phyloP scores from a whole-genome alignment of 1,140 invertebrate species.

The Aplysia californica region DNA sequence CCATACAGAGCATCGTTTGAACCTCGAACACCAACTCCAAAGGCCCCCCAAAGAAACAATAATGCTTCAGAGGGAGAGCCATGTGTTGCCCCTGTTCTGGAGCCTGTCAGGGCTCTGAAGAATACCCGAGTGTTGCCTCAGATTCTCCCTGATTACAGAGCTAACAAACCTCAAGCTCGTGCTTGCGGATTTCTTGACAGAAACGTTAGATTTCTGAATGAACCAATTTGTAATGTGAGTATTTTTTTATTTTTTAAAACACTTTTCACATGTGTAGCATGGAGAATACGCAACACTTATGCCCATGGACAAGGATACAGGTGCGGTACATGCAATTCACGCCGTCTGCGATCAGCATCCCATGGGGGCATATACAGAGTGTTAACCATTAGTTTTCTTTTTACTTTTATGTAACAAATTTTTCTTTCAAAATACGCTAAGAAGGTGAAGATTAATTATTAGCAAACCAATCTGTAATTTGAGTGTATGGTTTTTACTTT shows the following conservation, averaged over 20 bases:
- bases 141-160: constrained; percentile 49
- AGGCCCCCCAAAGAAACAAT: constrained; percentile 11
- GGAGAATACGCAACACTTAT: too few species aligned
- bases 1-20: constrained; percentile 37
- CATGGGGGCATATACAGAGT: too few species aligned
- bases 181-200: constrained; percentile 56
- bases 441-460: too few species aligned
- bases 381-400: too few species aligned
- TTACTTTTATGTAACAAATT: too few species aligned
- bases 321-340: too few species aligned
- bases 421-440: too few species aligned
- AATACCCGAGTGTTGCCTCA: constrained; percentile 48
- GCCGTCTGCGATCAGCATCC: too few species aligned
- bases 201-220: constrained; percentile 57
- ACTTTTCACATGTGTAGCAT: too few species aligned
- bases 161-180: constrained; percentile 54
- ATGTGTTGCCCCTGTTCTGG: not conserved
- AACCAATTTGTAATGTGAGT: constrained; percentile 59
- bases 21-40: constrained; percentile 30
- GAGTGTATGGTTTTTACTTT: too few species aligned
- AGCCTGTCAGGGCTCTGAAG: constrained; percentile 40
- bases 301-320: too few species aligned
- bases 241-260: not conserved
- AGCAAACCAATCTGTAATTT: too few species aligned
- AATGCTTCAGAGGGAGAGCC: not conserved